Evolutionary conservation across 37 sponge, comb jelly and placozoan genomes (phyloP), one percentile per base, ranked within the genome.

Genomic region (Sycon ciliatum): DNA sequence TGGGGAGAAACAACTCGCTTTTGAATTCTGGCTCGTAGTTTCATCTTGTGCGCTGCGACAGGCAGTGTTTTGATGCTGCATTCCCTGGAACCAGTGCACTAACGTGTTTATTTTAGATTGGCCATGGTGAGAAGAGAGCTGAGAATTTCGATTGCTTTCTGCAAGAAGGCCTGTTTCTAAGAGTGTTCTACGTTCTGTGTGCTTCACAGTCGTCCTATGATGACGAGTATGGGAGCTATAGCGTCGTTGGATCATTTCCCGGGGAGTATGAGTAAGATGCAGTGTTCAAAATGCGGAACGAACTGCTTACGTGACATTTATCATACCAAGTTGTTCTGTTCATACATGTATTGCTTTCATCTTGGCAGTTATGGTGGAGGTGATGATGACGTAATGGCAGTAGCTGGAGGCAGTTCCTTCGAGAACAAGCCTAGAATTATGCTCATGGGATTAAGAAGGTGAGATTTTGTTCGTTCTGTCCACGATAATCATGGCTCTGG

Each of bases 391-490:
- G 74, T 30, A 11, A 64, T 49, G 2, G 82, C 73, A 36, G 68
- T 68, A 3, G 70, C 71, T 34, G 78, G 76, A 23, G 34, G 49
- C 16, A 22, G 11, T 27, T 11, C 22, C n/a, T n/a, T 9, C 11
- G 82, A 82, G 33, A 80, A 69, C 42, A 87, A 87, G 52, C 93
- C 93, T 3, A 68, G 85, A 13, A 92, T 92, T 24, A 36, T 92
- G 20, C 74, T 92, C 20, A 92, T 92, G 93, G 93, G 93, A 0
- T 67, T 92, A 13, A 68, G 93, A 31, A 78, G 91, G 84, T 90
- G 39, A 39, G 73, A 55, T 36, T 27, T n/a, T 54, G 33, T 53
- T 20, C 30, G 33, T 22, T 3, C 36, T 23, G 26, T 61, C n/a
- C 9, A 13, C 13, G 32, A 30, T 61, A 13, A 61, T 61, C n/a